Evolutionary conservation across 2,113 vertebrate genomes (phyloP).

Genomic region (Chelonoidis abingdonii): DNA sequence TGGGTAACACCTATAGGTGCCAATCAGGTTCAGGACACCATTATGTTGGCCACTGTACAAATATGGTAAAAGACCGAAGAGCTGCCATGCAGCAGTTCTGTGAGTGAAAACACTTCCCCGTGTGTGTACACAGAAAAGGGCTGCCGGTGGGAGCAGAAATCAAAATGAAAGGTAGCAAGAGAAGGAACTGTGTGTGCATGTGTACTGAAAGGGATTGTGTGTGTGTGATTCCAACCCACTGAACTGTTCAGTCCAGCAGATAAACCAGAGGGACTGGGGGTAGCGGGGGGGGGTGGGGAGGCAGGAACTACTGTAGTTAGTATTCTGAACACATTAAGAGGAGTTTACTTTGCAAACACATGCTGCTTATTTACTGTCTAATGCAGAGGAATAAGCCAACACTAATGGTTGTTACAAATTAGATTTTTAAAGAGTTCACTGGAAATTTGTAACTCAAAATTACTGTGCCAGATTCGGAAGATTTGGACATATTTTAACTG

Average conservation of each 20-base stretch:
- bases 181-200: neutral
- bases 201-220: neutral
- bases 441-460: slow-evolving; percentile 65
- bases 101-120: too few species aligned
- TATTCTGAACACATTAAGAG: neutral
- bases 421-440: slow-evolving; percentile 66
- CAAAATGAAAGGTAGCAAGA: neutral
- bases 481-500: slow-evolving; percentile 54
- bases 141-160: neutral
- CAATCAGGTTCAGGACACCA: neutral
- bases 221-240: neutral
- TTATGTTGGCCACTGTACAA: neutral
- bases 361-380: slow-evolving; percentile 20
- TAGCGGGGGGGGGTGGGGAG: neutral
- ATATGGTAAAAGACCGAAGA: neutral
- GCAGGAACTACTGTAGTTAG: neutral
- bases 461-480: slow-evolving; percentile 48
- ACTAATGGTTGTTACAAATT: slow-evolving; percentile 62
- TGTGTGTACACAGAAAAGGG: neutral
- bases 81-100: neutral
- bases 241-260: neutral
- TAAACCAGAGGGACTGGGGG: neutral
- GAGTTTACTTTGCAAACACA: slow-evolving; percentile 24
- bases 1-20: neutral
- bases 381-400: slow-evolving; percentile 24